These are phyloP conservation scores for Drosophila biarmipes DNA, from an alignment of 1,140 invertebrate genomes.

Conservation along the genomic window DNA sequence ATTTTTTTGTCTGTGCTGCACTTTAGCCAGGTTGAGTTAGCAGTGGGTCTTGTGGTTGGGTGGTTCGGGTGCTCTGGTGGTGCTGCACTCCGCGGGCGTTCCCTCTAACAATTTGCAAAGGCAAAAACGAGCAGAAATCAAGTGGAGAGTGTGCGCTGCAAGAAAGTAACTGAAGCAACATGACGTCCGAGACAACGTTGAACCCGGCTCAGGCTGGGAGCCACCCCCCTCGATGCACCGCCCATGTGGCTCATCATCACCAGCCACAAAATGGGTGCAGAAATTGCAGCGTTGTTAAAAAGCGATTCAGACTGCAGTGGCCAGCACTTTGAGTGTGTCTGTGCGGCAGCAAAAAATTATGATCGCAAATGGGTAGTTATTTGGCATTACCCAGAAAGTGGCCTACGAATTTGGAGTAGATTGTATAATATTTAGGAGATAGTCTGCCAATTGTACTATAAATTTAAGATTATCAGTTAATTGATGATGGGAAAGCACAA, in stretches of 20 bases:
- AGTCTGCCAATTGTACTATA: too few relatives aligned
- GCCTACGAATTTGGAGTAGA: too few relatives aligned
- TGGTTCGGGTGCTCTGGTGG: not conserved
- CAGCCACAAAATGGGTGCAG: conserved; percentile 49
- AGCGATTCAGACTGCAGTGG: conserved; percentile 66
- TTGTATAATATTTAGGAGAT: too few relatives aligned
- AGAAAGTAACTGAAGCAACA: conserved; percentile 78
- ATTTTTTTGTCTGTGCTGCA: conserved; percentile 52
- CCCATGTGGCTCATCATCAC: conserved; percentile 44
- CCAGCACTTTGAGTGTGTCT: conserved; percentile 48
- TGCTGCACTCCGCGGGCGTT: conserved; percentile 46
- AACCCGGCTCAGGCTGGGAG: not conserved
- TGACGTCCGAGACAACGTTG: conserved; percentile 64
- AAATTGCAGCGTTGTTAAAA: conserved; percentile 79
- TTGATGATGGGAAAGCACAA: too few relatives aligned
- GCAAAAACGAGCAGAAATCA: conserved; percentile 35
- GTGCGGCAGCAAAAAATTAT: conserved; percentile 16
- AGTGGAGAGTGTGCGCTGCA: conserved; percentile 65
- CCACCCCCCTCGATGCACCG: conserved; percentile 12
- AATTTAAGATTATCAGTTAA: too few relatives aligned
- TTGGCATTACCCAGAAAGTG: not conserved
- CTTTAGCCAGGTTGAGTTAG: conserved; percentile 46
- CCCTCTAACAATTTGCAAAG: conserved; percentile 72
- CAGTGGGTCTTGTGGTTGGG: conserved; percentile 5
- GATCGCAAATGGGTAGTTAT: not conserved